Percentiles rank a stretch among this genome's conserved stretches.
Conservation (phyloP, 2,797 vertebrate species). For the Centroberyx gerrardi region DNA sequence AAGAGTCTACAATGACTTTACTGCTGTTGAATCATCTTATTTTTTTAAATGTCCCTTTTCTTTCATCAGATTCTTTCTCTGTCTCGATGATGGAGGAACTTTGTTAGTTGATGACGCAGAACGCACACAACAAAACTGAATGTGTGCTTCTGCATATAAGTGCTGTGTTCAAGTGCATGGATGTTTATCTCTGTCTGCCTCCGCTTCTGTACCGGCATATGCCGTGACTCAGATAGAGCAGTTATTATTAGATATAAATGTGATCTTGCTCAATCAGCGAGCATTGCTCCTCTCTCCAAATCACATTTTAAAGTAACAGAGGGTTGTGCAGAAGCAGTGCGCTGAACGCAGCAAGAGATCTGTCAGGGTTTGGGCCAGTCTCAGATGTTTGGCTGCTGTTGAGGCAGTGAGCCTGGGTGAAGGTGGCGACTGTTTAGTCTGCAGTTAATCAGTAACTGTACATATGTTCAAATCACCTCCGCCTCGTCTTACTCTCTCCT, state of each 20-base stretch:
- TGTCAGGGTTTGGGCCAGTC: neutral
- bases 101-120: too few relatives aligned
- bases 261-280: neutral
- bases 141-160: too few relatives aligned
- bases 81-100: too few relatives aligned
- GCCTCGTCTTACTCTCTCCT: conserved; percentile 1
- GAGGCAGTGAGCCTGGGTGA: conserved; percentile 1
- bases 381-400: conserved; percentile 38
- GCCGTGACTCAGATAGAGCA: conserved; percentile 23
- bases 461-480: conserved; percentile 27
- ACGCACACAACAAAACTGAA: too few relatives aligned
- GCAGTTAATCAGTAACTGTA: conserved; percentile 70
- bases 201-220: conserved; percentile 7
- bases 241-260: neutral
- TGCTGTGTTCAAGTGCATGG: neutral
- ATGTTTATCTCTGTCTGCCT: neutral
- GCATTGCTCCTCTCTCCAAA: neutral
- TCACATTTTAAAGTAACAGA: neutral
- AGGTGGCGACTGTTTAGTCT: conserved; percentile 59
- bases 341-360: neutral
- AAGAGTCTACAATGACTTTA: too few relatives aligned
- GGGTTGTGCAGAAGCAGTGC: neutral
- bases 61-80: neutral
- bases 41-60: neutral
- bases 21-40: too few relatives aligned